phyloP scores from a whole-genome alignment of 2,113 vertebrate genomes.

The Neolamprologus brichardi region DNA sequence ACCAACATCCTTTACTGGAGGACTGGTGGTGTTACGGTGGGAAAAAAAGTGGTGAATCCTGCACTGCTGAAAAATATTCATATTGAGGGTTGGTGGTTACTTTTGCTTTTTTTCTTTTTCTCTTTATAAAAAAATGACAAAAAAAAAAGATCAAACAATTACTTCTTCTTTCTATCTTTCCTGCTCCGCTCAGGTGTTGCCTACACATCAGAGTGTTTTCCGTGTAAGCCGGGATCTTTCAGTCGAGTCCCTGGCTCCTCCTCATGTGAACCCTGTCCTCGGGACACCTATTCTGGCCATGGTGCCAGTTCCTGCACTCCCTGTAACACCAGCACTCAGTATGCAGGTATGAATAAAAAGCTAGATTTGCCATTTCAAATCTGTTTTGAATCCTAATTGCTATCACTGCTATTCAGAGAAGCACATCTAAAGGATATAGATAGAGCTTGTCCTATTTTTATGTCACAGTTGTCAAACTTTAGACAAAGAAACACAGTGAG shows the following conservation, averaged over 20 bases:
- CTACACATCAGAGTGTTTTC: slow-evolving; percentile 93
- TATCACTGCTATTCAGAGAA: background rate
- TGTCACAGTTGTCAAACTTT: background rate
- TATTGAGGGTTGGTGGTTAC: slow-evolving; percentile 81
- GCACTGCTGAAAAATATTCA: slow-evolving; percentile 91
- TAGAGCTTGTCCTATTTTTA: background rate
- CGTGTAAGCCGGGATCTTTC: slow-evolving; percentile 89
- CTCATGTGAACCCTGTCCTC: slow-evolving; percentile 81
- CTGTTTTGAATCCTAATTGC: background rate
- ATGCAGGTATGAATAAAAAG: slow-evolving; percentile 71
- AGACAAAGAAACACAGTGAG: background rate
- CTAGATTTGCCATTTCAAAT: background rate
- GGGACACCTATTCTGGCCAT: slow-evolving; percentile 84
- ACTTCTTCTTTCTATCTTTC: fast-evolving
- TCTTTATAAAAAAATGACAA: background rate
- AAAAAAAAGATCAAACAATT: background rate
- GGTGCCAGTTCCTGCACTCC: slow-evolving; percentile 86
- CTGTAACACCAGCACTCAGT: slow-evolving; percentile 79
- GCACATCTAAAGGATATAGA: background rate
- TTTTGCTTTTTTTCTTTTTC: background rate
- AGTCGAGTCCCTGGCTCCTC: slow-evolving; percentile 82
- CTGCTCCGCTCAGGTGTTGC: slow-evolving; percentile 79
- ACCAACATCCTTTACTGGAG: slow-evolving; percentile 97
- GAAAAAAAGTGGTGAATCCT: slow-evolving; percentile 87
- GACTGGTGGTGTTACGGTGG: slow-evolving; percentile 88